Conservation (phyloP, 1,140 invertebrate genomes). For the Dolichoris vasculosae region DNA sequence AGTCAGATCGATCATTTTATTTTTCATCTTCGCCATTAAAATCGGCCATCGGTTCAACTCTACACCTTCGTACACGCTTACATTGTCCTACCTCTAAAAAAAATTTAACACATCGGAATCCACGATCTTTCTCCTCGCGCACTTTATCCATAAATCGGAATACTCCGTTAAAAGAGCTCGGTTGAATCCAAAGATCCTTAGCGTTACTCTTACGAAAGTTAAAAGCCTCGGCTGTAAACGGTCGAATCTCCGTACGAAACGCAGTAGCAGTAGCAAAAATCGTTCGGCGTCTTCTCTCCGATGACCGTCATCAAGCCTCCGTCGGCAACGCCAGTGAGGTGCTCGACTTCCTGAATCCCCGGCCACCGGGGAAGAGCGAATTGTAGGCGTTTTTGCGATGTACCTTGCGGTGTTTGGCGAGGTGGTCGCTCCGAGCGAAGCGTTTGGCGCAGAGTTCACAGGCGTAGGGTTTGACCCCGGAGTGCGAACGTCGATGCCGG, state of each 20-base stretch:
- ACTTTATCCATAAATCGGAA: too few species aligned
- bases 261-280: too few species aligned
- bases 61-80: not conserved
- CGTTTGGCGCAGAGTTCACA: constrained; percentile 89
- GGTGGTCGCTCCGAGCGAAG: constrained; percentile 92
- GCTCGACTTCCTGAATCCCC: constrained; percentile 48
- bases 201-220: too few species aligned
- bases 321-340: not conserved
- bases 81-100: too few species aligned
- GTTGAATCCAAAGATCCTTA: too few species aligned
- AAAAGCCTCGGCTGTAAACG: not conserved
- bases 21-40: not conserved
- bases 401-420: constrained; percentile 92
- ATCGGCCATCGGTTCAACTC: not conserved
- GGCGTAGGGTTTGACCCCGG: constrained; percentile 89
- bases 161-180: too few species aligned
- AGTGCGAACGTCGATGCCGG: constrained; percentile 86
- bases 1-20: not conserved
- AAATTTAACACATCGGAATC: too few species aligned
- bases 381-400: constrained; percentile 78
- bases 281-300: not conserved
- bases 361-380: constrained; percentile 63
- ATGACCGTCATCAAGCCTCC: not conserved
- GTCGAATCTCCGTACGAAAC: too few species aligned
- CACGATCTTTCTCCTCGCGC: not conserved